Base-by-base conservation (phyloP, 2,113 vertebrate species). In the Hucho hucho region DNA sequence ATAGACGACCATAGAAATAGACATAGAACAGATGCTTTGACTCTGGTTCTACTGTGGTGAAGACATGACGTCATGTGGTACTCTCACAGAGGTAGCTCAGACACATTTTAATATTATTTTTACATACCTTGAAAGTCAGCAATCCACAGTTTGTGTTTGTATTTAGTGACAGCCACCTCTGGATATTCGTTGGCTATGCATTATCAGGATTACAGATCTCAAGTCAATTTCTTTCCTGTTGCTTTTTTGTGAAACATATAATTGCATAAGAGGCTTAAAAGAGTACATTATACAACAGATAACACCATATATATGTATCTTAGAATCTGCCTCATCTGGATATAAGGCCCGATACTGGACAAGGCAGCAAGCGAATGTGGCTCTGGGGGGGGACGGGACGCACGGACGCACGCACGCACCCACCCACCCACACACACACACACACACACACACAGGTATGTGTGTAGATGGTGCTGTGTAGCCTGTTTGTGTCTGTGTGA, bases 401-500 rank as follows among this genome's bases (percentile, higher is more conserved):
- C 7, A 46, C 43, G 11, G 5, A 46, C 43, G 11, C 43, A 28
- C 28, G 4, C 28, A 28, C 28, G 11, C 43, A 46, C 43, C 7
- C 26, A 26, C n/a, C 1, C 26, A 26, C 26, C 2, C 26, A 26
- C 26, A 26, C 26, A 26, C 26, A 26, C 26, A 46, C 5, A 46
- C 43, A 46, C n/a, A n/a, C n/a, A 46, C 4, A 46, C 43, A 2
- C 43, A 46, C 43, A 12, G 6, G 83, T 81, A 58, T 64, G 71
- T 72, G 53, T 69, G 43, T 43, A 78, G 78, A 82, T 68, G 63
- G 75, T 83, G 74, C 29, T 46, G 78, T 72, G 72, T 66, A 82
- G 86, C 89, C 80, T 74, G 81, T n/a, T n/a, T 67, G 76, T 78
- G 77, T 86, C 84, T 82, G 74, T 81, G 75, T 92, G 90, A 91